Percentiles rank a stretch among this genome's conserved stretches.
Conservation (phyloP, 2,113 vertebrate species). For the Fregetta grallaria region DNA sequence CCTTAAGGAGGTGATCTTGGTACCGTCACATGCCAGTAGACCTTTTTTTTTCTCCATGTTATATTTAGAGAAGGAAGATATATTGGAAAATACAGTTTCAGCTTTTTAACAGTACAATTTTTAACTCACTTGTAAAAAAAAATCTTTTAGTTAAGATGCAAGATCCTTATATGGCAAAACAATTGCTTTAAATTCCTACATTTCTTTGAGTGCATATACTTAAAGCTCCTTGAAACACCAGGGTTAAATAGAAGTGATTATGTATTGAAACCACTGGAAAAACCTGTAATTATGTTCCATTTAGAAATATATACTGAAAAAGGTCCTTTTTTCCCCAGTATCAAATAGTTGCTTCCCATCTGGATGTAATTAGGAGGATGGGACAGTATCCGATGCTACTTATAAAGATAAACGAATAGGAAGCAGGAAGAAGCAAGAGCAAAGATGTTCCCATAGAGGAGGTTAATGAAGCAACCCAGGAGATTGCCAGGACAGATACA, state of each 20-base stretch:
- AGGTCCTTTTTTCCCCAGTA: not conserved
- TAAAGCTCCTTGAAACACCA: not conserved
- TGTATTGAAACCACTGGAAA: not conserved
- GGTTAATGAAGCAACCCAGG: not conserved
- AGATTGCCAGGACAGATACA: not conserved
- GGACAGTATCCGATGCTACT: not conserved
- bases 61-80: not conserved
- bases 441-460: not conserved
- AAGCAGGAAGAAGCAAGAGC: not conserved
- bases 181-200: not conserved
- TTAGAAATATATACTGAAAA: not conserved
- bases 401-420: not conserved
- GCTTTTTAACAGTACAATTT: not conserved
- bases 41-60: accelerated
- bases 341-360: not conserved
- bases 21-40: not conserved
- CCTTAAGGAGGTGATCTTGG: not conserved
- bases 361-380: not conserved
- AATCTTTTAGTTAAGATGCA: not conserved
- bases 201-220: not conserved
- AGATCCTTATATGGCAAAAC: not conserved
- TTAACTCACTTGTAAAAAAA: not conserved
- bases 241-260: not conserved
- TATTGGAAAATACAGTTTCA: not conserved
- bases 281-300: not conserved